Evolutionary conservation across 2,888 invertebrate species (phyloP).

Genomic region (Barypeithes pellucidus): DNA sequence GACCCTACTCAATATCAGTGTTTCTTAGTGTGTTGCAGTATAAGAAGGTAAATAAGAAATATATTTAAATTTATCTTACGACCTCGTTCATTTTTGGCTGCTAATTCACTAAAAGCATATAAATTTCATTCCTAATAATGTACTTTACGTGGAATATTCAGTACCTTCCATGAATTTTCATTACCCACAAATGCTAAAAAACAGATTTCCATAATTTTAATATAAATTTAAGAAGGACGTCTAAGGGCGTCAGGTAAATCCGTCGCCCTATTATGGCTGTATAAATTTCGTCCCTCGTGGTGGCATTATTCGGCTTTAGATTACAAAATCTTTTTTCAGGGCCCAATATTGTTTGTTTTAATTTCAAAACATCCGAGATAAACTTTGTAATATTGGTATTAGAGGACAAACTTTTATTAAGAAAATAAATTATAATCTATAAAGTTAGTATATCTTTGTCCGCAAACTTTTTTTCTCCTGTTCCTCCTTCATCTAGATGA

Average conservation of each 20-base stretch:
- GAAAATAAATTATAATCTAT: too few species aligned
- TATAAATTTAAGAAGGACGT: slow-evolving; percentile 52
- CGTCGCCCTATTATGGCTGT: slow-evolving; percentile 41
- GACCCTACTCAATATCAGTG: too few species aligned
- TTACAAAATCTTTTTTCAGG: slow-evolving; percentile 21
- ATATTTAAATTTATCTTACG: neutral
- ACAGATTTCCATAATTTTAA: slow-evolving; percentile 55
- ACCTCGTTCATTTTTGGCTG: neutral
- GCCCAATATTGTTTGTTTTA: slow-evolving; percentile 20
- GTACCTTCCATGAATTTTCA: slow-evolving; percentile 49
- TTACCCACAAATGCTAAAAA: slow-evolving; percentile 44
- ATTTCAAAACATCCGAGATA: neutral
- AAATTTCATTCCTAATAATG: slow-evolving; percentile 39
- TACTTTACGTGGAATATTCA: slow-evolving; percentile 18
- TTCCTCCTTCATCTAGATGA: too few species aligned
- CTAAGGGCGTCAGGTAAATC: slow-evolving; percentile 45
- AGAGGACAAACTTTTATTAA: neutral
- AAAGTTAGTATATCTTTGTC: too few species aligned
- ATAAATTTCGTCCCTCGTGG: slow-evolving; percentile 42
- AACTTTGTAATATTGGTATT: neutral
- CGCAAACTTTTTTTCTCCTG: too few species aligned
- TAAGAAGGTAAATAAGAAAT: neutral
- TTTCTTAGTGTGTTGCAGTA: too few species aligned
- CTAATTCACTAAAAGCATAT: slow-evolving; percentile 7
- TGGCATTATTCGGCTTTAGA: slow-evolving; percentile 32